Base-by-base conservation (phyloP, 2,797 vertebrate genomes). In the Adrianichthys oophorus region DNA sequence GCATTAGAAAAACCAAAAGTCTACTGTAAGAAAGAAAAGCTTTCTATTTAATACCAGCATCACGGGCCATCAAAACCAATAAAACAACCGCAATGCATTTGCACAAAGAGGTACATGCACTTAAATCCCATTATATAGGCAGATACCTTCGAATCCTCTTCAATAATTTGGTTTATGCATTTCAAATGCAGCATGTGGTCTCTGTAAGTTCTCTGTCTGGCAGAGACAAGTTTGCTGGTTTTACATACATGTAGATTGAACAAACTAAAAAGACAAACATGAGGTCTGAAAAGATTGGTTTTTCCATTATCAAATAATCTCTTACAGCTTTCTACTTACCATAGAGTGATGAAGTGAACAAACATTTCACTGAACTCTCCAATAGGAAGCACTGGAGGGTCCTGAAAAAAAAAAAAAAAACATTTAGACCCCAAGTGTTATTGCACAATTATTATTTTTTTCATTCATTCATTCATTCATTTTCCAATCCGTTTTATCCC, bases 291-390 rank as follows among this genome's bases (percentile, higher is more conserved):
- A n/a, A n/a, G 19, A 26, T 12, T 57, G 5, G n/a, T 21, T 19
- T n/a, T 43, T 49, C 4, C 18, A 16, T 15, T 47, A 58, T 46
- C 2, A 21, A 49, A 47, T 44, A 37, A 69, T 83, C 74, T 48
- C 83, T 68, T 83, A 83, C 74, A 74, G 62, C 48, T 8, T 16
- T 46, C 5, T 58, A 87, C 97, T 97, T 90, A 99, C 97, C 97
- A 98, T 84, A 98, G 97, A 87, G 96, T 98, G 90, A 99, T 94
- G 89, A 99, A 98, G 93, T 99, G 93, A 86, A 98, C 94, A 85
- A 98, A 99, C 48, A 92, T 95, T 83, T 98, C 95, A 15, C 93
- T 99, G 93, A 99, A 99, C 87, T 97, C 94, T 72, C 93, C 92
- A 66, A 94, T 91, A 26, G 96, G 96, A 90, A 99, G 92, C 78